Conservation (phyloP, 2,888 invertebrate species). For the Drosophila putrida region DNA sequence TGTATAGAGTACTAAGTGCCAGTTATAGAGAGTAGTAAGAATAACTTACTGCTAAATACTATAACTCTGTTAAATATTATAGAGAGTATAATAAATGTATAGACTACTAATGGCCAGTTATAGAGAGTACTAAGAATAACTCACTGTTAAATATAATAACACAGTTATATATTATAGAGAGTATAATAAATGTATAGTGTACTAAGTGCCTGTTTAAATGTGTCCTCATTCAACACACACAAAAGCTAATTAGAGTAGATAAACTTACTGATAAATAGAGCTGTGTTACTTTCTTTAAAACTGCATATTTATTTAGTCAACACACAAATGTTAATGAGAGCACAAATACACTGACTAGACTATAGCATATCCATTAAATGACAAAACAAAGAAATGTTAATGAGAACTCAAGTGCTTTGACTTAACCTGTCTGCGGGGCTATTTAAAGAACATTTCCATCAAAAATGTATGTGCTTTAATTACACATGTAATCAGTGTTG, state of each 20-base stretch:
- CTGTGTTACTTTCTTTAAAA: background rate
- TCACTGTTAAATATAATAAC: background rate
- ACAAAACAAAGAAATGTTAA: conserved; percentile 15
- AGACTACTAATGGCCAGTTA: too few species aligned
- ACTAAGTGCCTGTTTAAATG: too few species aligned
- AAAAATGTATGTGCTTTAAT: conserved; percentile 8
- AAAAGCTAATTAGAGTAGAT: too few species aligned
- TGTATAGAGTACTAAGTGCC: too few species aligned
- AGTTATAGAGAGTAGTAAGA: too few species aligned
- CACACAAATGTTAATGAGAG: background rate
- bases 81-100: background rate
- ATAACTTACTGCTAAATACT: background rate
- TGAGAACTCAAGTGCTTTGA: conserved; percentile 7
- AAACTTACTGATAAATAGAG: background rate
- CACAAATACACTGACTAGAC: background rate
- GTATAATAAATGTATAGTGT: background rate
- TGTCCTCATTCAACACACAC: background rate
- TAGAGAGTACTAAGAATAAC: too few species aligned
- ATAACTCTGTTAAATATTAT: too few species aligned
- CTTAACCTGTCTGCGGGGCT: conserved; percentile 10
- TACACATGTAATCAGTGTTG: background rate
- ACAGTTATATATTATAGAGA: background rate
- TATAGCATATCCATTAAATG: background rate
- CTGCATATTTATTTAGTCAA: background rate
- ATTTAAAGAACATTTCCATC: conserved; percentile 12